phyloP scores from a whole-genome alignment of 2,113 vertebrate species.

The Leptobrachium ailaonicum region DNA sequence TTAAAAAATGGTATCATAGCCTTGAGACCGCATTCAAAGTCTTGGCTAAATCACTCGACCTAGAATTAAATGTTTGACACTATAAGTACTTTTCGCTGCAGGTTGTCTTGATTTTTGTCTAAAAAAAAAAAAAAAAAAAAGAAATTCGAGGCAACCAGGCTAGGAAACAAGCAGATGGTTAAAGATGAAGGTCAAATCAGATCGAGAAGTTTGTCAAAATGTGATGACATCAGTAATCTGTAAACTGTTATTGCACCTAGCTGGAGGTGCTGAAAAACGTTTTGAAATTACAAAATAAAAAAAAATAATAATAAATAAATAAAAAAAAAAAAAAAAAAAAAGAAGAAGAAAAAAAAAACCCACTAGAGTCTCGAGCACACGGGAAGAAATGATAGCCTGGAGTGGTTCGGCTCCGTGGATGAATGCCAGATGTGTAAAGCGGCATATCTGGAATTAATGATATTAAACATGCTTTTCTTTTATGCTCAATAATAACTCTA shows the following conservation, averaged over 20 bases:
- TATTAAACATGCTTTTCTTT: slow-evolving; percentile 96
- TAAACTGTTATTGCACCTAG: slow-evolving; percentile 94
- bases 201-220: slow-evolving; percentile 98
- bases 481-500: slow-evolving; percentile 96
- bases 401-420: slow-evolving; percentile 90
- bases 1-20: background rate
- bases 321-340: too few species aligned
- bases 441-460: slow-evolving; percentile 97
- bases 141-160: slow-evolving; percentile 66
- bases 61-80: slow-evolving; percentile 67
- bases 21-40: slow-evolving; percentile 1
- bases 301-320: too few species aligned
- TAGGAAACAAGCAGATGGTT: slow-evolving; percentile 90
- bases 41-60: slow-evolving; percentile 69
- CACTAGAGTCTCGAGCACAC: slow-evolving; percentile 81
- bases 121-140: slow-evolving; percentile 51
- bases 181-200: slow-evolving; percentile 94
- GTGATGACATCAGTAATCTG: slow-evolving; percentile 97
- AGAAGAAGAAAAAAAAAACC: slow-evolving; percentile 55
- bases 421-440: slow-evolving; percentile 94
- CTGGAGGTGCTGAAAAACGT: slow-evolving; percentile 96
- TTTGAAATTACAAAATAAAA: slow-evolving; percentile 86
- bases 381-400: slow-evolving; percentile 91
- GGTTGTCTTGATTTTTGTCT: slow-evolving; percentile 54
- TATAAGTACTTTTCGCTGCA: slow-evolving; percentile 69